Conservation (phyloP, 2,888 invertebrate genomes). For the Heliconius ethilla region DNA sequence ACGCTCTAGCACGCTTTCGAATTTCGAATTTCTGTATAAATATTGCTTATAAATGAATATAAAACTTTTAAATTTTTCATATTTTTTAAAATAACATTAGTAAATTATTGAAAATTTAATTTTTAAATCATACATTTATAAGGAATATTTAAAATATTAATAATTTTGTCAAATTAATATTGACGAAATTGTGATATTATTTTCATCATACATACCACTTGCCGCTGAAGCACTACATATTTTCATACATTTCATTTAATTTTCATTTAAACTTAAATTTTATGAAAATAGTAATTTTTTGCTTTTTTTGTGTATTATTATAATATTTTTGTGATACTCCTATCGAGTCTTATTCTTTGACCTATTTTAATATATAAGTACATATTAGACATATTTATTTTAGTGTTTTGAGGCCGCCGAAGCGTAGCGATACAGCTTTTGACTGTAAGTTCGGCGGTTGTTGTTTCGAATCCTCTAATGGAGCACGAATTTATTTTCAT, state of each 20-base stretch:
- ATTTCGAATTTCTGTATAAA: not conserved
- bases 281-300: not conserved
- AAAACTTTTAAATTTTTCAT: not conserved
- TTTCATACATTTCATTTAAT: slow-evolving; percentile 1
- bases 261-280: slow-evolving; percentile 9
- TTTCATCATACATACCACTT: slow-evolving; percentile 7
- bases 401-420: no score
- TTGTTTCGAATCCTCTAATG: no score
- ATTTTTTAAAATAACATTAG: not conserved
- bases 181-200: slow-evolving; percentile 1
- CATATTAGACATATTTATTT: no score
- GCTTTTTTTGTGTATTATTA: not conserved
- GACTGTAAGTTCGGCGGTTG: no score
- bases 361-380: no score
- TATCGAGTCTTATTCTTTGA: no score
- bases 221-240: slow-evolving; percentile 16
- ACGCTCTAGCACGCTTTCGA: slow-evolving; percentile 39
- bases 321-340: no score
- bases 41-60: not conserved
- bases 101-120: no score
- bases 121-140: not conserved
- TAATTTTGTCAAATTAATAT: slow-evolving; percentile 1
- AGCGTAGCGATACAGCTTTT: no score
- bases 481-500: no score
- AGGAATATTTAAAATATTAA: not conserved